phyloP scores from a whole-genome alignment of 2,797 vertebrate species.

The Catharus ustulatus region DNA sequence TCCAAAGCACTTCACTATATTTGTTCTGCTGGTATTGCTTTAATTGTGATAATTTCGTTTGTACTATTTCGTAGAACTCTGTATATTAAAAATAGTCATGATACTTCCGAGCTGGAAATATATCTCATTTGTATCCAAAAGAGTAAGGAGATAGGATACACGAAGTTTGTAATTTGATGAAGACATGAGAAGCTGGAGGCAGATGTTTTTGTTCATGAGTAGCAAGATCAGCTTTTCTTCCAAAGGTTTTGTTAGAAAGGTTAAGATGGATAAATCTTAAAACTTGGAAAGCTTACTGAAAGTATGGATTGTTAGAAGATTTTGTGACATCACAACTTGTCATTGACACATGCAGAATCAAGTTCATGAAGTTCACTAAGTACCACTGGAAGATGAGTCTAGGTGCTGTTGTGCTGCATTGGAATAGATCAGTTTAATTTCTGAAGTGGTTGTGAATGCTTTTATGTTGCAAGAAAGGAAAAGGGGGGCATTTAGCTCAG shows the following conservation, averaged over 20 bases:
- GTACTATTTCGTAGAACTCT: background rate
- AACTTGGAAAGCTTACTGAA: background rate
- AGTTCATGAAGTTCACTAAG: background rate
- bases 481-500: background rate
- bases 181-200: background rate
- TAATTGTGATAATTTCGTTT: background rate
- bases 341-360: background rate
- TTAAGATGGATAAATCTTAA: background rate
- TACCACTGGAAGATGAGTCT: background rate
- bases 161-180: background rate
- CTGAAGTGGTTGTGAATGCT: background rate
- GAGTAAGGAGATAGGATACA: background rate
- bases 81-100: background rate
- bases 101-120: background rate
- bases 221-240: background rate
- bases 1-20: background rate
- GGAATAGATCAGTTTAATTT: background rate
- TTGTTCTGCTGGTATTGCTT: background rate
- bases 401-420: background rate
- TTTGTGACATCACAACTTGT: background rate
- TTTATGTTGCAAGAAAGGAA: background rate
- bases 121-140: background rate
- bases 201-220: background rate
- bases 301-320: background rate
- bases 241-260: background rate